Base-by-base conservation (phyloP, 2,797 vertebrate genomes). In the Hybognathus amarus region DNA sequence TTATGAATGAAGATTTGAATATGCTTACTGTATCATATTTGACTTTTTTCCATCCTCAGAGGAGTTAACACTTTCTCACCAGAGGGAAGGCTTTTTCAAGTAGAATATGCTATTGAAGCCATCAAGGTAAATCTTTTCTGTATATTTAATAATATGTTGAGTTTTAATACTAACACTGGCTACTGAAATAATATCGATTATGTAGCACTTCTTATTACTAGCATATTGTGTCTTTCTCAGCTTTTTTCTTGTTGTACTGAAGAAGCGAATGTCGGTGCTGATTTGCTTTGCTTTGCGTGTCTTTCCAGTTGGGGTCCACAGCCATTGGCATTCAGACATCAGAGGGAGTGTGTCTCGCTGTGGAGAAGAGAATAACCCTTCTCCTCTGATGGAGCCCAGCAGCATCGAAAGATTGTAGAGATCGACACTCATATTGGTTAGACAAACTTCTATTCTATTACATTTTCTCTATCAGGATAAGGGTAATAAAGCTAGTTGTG, bases 401-500 rank as follows among this genome's bases (percentile, higher is more conserved):
- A 99, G 98, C 95, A 99, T 99, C 17, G 98, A 99, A 93, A 99
- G 93, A 99, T 99, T 0, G 98, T 99, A 66, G 98, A 99, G 92
- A 99, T 99, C 0, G 98, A 99, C 91, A 94, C 94, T 86, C 98
- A 99, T 90, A 99, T 99, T 56, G 98, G 98, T 97, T 89, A 92
- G 90, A n/a, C 10, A 24, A 5, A 59, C 61, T 30, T 7, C 17
- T 8, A 30, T 63, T 17, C 17, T 17, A 61, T 27, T 27, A 27
- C 40, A 17, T 3, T 2, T 77, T 83, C 20, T 69, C 15, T 0
- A 5, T 33, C 24, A 36, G n/a, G 0, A 4, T 22, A 13, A n/a
- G 24, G 11, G 7, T 27, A 27, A 27, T 67, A 68, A 47, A 61
- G 18, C 7, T 50, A 42, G 9, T 9, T 52, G 1, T 64, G 7